Base-by-base conservation (phyloP, 2,888 invertebrate genomes). In the Agonopterix alstromeriana region DNA sequence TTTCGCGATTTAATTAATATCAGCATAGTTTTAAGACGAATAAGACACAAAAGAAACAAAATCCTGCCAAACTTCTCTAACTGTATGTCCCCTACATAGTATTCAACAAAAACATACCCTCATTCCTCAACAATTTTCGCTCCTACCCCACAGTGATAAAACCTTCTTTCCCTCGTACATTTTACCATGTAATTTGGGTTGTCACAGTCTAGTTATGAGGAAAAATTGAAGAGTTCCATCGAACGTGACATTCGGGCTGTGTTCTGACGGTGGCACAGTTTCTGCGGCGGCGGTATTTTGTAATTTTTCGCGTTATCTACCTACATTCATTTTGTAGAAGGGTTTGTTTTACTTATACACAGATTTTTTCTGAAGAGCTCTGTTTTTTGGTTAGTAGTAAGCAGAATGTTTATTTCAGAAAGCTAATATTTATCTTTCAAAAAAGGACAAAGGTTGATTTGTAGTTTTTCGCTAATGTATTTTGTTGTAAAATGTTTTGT, bases 211-310 rank as follows among this genome's bases (percentile, higher is more conserved):
- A 63, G 65, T 72, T 67, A 67, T 60, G 62, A 60, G 60, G 56
- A 67, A 67, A 74, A 68, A 73, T 67, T 67, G 58, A 57, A 61
- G 66, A 65, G 60, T 60, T 35, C 46, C 57, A 49, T 51, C 51
- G 53, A 65, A 65, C 58, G 63, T 61, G 56, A 57, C 54, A 49
- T 62, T 57, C 51, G 58, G 58, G 57, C 40, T 50, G 49, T 44
- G 53, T 60, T 53, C 54, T 44, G 49, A 43, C 53, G 35, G 52
- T 53, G 40, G 45, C 27, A 27, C 27, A 27, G 27, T 27, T 27
- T 27, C 27, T 27, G 7, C 47, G 46, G 36, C 47, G 46, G 36
- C 43, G 36, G 45, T 47, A 49, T 52, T 52, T 52, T 51, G 51
- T 52, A 52, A 53, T 58, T 57, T 58, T 27, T 27, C 27, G 56